Evolutionary conservation across 1,140 invertebrate species (phyloP).

Genomic region (Drosophila lowei): DNA sequence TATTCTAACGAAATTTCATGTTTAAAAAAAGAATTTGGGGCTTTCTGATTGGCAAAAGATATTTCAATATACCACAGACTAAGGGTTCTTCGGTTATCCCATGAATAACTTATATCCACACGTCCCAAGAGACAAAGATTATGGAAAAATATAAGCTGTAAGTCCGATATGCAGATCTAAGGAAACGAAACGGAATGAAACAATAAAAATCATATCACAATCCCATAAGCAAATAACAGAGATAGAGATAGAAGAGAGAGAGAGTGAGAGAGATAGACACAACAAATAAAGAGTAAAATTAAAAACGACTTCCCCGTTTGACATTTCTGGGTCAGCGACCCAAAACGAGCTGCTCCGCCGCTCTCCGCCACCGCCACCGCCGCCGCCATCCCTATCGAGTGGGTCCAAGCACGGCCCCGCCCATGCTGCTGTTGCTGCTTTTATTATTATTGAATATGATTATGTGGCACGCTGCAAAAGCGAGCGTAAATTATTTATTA

Average conservation of each 20-base stretch:
- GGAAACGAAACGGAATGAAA: neutral
- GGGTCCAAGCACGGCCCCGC: conserved; percentile 27
- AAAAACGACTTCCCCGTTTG: conserved; percentile 75
- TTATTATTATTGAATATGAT: conserved; percentile 79
- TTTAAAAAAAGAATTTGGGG: too few relatives aligned
- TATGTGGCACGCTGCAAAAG: conserved; percentile 79
- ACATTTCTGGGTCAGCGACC: conserved; percentile 83
- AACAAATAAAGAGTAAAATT: conserved; percentile 52
- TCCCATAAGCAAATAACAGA: conserved; percentile 5
- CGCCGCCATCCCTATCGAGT: conserved; percentile 13
- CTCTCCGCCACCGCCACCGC: neutral
- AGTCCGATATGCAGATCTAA: too few relatives aligned
- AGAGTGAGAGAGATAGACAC: conserved; percentile 1
- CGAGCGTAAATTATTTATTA: conserved; percentile 78
- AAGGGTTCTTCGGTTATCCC: too few relatives aligned
- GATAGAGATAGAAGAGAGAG: neutral
- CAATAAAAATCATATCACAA: neutral
- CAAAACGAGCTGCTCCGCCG: conserved; percentile 59
- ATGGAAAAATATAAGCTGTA: too few relatives aligned
- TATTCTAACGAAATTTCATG: too few relatives aligned
- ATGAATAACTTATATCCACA: too few relatives aligned
- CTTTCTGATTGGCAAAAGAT: too few relatives aligned
- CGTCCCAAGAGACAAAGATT: neutral
- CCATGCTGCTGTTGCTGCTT: conserved; percentile 45
- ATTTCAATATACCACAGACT: too few relatives aligned